These are phyloP conservation scores for Recurvirostra avosetta DNA, from an alignment of 2,113 vertebrate genomes.

Conservation along the genomic window DNA sequence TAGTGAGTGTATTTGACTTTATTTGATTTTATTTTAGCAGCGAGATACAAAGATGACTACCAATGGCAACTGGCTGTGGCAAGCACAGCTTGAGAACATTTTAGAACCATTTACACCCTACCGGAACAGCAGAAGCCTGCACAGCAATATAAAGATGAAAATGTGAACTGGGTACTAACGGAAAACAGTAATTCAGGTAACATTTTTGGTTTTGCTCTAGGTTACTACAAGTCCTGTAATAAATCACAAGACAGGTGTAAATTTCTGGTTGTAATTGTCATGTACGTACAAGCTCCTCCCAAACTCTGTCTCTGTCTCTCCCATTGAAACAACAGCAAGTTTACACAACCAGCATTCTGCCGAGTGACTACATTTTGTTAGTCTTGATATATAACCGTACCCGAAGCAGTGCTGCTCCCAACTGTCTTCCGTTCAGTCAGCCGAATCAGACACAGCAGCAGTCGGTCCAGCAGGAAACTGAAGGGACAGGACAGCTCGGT, in stretches of 20 bases:
- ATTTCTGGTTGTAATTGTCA: neutral
- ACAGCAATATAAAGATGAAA: neutral
- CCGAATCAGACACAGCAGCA: fast-evolving
- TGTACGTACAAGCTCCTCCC: neutral
- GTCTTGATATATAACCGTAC: neutral
- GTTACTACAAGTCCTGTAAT: neutral
- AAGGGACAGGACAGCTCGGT: neutral
- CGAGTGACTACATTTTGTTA: neutral
- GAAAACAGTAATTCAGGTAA: neutral
- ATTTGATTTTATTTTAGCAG: neutral
- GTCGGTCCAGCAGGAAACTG: neutral
- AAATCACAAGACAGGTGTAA: neutral
- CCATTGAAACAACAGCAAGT: neutral
- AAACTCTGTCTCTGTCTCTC: neutral
- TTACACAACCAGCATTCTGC: neutral
- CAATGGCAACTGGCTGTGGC: neutral
- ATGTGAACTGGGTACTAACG: neutral
- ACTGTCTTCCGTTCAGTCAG: neutral
- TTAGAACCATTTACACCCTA: neutral
- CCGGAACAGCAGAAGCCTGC: neutral
- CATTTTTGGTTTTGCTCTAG: neutral
- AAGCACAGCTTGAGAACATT: neutral
- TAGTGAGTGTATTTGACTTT: neutral
- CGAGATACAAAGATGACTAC: neutral
- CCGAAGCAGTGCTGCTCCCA: neutral